Conservation (phyloP, 37 sponge, comb jelly and placozoan genomes). For the Axinella damicornis region DNA sequence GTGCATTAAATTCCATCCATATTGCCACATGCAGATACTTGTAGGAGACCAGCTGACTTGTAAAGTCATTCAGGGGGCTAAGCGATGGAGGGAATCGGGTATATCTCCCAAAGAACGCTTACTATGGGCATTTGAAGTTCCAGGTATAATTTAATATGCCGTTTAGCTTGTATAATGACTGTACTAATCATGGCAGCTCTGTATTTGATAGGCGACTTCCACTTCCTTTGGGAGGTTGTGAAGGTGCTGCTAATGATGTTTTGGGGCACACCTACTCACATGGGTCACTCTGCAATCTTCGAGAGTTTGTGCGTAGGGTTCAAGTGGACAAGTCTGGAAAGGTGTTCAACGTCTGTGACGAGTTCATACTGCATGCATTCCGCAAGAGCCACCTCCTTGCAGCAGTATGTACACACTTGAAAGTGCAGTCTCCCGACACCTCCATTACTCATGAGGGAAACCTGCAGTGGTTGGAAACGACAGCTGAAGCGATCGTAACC, state of each 20-base stretch:
- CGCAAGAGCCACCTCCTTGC: conserved; percentile 23
- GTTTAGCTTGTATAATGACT: no score
- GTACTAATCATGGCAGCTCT: background rate
- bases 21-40: background rate
- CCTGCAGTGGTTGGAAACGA: background rate
- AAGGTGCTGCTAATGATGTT: conserved; percentile 3
- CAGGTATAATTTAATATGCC: conserved; percentile 16
- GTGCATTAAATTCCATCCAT: no score
- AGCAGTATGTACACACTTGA: background rate
- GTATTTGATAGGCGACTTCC: background rate
- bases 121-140: conserved; percentile 30
- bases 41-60: conserved; percentile 41
- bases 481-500: conserved; percentile 2
- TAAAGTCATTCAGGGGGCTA: background rate
- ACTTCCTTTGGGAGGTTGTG: conserved; percentile 26
- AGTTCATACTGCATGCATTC: conserved; percentile 10
- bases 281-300: conserved; percentile 16
- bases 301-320: background rate
- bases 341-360: conserved; percentile 26
- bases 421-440: background rate
- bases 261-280: conserved; percentile 13
- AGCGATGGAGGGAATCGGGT: conserved; percentile 2
- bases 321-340: conserved; percentile 37
- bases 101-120: background rate
- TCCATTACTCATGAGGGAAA: background rate